Conservation (phyloP, 1,140 invertebrate species). For the Drosophila repleta region DNA sequence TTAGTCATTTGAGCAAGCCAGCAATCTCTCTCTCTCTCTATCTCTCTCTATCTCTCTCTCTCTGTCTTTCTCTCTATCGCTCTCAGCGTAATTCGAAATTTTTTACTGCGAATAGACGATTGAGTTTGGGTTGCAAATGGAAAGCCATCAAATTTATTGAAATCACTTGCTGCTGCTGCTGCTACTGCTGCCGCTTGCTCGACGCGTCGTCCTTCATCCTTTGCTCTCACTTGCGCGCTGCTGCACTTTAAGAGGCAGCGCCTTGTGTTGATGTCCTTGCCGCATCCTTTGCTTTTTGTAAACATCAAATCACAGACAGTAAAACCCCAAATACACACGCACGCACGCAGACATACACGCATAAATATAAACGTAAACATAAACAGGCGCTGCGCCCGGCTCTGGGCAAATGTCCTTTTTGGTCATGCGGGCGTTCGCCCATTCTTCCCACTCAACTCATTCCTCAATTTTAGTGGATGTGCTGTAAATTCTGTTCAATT, state of each 20-base stretch:
- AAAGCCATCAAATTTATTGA: conserved; percentile 83
- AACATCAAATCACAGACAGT: conserved; percentile 82
- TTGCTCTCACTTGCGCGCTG: not conserved
- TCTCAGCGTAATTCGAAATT: conserved; percentile 78
- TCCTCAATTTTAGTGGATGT: conserved; percentile 51
- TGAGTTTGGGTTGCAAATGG: conserved; percentile 83
- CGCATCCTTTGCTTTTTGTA: conserved; percentile 77
- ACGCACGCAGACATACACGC: conserved; percentile 37
- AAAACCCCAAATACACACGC: conserved; percentile 60
- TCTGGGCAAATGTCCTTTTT: conserved; percentile 70
- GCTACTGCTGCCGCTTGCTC: conserved; percentile 31
- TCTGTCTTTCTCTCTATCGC: not conserved
- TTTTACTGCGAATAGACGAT: conserved; percentile 81
- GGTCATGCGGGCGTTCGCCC: conserved; percentile 55
- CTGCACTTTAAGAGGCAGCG: conserved; percentile 32
- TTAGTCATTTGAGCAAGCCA: conserved; percentile 73
- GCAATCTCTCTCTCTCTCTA: conserved; percentile 2
- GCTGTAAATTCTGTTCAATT: conserved; percentile 78
- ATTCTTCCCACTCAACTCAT: conserved; percentile 19
- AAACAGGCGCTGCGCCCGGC: conserved; percentile 59
- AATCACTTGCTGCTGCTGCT: conserved; percentile 71
- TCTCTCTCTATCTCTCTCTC: not conserved
- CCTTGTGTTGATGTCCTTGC: conserved; percentile 54
- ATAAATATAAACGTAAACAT: conserved; percentile 76
- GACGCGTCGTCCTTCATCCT: conserved; percentile 18